Evolutionary conservation across 1,140 invertebrate species (phyloP).

Genomic region (Sesamia nonagrioides): DNA sequence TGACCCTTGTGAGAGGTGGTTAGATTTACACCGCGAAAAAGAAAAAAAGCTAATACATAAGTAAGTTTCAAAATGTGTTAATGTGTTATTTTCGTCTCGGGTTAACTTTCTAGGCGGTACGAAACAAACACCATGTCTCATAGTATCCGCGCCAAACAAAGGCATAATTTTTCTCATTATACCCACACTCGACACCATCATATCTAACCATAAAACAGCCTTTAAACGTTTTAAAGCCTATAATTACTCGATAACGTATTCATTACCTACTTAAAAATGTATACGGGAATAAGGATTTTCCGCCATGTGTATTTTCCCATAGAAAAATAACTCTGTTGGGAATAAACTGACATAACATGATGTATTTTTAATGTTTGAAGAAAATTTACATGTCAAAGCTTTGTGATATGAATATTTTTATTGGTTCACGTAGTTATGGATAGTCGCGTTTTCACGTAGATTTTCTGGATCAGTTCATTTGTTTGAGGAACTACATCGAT

Average conservation of each 20-base stretch:
- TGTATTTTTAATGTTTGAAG: conserved; percentile 49
- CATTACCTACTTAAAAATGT: conserved; percentile 49
- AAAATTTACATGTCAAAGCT: conserved; percentile 49
- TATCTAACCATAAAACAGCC: conserved; percentile 2
- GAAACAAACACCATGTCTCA: neutral
- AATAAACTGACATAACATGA: conserved; percentile 48
- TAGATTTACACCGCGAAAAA: too few relatives aligned
- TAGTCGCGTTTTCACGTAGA: conserved; percentile 33
- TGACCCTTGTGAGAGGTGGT: too few relatives aligned
- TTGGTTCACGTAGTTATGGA: conserved; percentile 7
- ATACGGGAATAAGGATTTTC: conserved; percentile 40
- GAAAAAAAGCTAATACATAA: too few relatives aligned
- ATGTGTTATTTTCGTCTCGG: neutral
- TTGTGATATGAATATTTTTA: conserved; percentile 48
- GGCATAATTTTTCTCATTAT: neutral
- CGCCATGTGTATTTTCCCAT: conserved; percentile 47
- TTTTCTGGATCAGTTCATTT: conserved; percentile 11
- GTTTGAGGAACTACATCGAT: neutral
- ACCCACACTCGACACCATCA: neutral
- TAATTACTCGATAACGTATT: conserved; percentile 48
- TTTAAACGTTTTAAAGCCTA: conserved; percentile 27
- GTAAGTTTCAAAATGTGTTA: too few relatives aligned
- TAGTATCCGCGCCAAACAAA: neutral
- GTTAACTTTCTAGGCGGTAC: neutral
- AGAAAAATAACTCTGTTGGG: conserved; percentile 41